These are phyloP conservation scores for Huso huso DNA, from an alignment of 2,797 vertebrate species.

Conservation along the genomic window DNA sequence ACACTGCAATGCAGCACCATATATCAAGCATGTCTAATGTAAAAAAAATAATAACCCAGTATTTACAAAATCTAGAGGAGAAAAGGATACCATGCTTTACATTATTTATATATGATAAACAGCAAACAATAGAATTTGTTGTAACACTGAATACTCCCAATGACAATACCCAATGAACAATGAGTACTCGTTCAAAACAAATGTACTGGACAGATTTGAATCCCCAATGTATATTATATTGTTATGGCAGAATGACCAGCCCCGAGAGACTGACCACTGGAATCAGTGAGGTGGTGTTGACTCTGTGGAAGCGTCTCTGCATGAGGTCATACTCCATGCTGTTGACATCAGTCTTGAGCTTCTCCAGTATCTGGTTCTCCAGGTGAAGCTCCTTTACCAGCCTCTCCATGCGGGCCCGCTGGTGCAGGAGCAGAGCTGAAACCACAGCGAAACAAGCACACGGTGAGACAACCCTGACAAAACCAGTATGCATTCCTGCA, in stretches of 20 bases:
- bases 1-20: no score
- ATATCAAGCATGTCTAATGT: no score
- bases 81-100: no score
- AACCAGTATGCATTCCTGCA: no score
- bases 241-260: no score
- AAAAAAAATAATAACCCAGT: no score
- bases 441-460: constrained; percentile 6
- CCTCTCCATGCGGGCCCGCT: constrained; percentile 94
- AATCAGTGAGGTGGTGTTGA: constrained; percentile 83
- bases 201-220: neutral
- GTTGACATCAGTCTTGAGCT: constrained; percentile 86
- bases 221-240: neutral
- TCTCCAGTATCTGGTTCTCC: constrained; percentile 86
- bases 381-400: constrained; percentile 83
- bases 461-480: no score
- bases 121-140: constrained; percentile 23
- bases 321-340: constrained; percentile 93
- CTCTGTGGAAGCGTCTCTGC: constrained; percentile 88
- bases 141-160: constrained; percentile 25
- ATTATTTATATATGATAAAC: no score
- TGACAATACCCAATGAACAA: constrained; percentile 18
- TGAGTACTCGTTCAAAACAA: constrained; percentile 12
- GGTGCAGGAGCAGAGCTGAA: constrained; percentile 92
- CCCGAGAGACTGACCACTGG: constrained; percentile 73
- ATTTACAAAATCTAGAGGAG: no score